Evolutionary conservation across 23 tunicate genomes (phyloP).

Genomic region (Corella eumyota): DNA sequence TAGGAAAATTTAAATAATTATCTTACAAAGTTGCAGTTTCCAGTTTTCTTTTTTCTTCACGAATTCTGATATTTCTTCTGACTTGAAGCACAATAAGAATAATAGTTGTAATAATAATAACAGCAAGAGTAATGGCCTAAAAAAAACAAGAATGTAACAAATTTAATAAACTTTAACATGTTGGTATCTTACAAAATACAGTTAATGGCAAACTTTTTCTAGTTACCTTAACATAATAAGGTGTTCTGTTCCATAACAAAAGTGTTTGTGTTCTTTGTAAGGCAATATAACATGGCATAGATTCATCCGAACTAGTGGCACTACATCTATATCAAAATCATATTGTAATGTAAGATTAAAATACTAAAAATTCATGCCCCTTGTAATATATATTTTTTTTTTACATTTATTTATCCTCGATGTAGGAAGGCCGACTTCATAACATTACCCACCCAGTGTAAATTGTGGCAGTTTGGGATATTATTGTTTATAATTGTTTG

Average conservation of each 20-base stretch:
- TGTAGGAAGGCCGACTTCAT: no score
- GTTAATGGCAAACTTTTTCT: not conserved
- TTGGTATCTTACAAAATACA: not conserved
- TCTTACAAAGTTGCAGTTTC: no score
- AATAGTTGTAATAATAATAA: not conserved
- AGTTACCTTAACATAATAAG: conserved; percentile 31
- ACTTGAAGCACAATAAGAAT: not conserved
- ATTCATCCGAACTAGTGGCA: conserved; percentile 24
- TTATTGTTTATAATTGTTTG: no score
- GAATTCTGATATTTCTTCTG: conserved; percentile 2
- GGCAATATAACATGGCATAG: conserved; percentile 67
- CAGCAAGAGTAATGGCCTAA: conserved; percentile 5
- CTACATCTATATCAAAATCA: conserved; percentile 46
- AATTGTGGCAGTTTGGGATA: no score
- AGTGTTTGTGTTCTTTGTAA: conserved; percentile 24
- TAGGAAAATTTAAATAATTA: no score
- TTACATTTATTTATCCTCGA: no score
- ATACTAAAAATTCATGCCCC: no score
- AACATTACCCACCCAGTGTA: no score
- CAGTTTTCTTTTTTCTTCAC: no score
- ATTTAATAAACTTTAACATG: not conserved
- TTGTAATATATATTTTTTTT: no score
- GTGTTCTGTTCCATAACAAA: conserved; percentile 40
- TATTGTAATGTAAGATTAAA: no score
- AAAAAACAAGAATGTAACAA: not conserved